Conservation (phyloP, 1,140 invertebrate species). For the Pseudomyrmex flavicornis region DNA sequence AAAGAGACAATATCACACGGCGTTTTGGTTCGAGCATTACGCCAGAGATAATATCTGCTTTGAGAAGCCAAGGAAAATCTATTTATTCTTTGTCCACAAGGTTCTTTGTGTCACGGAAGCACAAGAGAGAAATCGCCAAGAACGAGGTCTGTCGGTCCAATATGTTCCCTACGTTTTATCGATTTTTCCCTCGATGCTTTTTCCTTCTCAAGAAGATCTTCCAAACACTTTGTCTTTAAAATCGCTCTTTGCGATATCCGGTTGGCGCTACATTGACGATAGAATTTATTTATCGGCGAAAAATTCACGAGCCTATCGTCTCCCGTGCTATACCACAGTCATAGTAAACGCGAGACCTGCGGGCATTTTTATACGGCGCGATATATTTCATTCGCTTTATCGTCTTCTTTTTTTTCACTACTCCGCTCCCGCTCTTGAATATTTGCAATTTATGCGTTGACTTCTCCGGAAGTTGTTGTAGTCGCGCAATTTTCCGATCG, state of each 20-base stretch:
- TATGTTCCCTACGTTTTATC: constrained; percentile 4
- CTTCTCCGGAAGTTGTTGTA: background rate
- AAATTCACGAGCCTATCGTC: background rate
- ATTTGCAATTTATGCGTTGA: background rate
- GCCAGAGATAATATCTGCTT: background rate
- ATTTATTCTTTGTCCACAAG: background rate
- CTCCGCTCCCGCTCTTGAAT: background rate
- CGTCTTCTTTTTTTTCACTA: background rate
- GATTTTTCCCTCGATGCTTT: background rate
- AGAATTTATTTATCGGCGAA: constrained; percentile 33
- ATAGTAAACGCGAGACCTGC: background rate
- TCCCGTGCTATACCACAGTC: background rate
- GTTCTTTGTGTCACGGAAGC: background rate
- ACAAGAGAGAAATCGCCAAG: too few relatives aligned
- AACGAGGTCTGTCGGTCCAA: background rate
- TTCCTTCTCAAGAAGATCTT: background rate
- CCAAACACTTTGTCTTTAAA: constrained; percentile 6
- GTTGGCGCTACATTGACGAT: constrained; percentile 1
- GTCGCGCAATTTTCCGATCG: background rate
- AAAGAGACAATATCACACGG: background rate
- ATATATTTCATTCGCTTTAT: constrained; percentile 2
- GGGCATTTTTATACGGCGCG: constrained; percentile 2
- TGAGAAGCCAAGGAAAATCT: background rate
- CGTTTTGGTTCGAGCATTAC: background rate
- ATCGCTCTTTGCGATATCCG: background rate